Base-by-base conservation (phyloP, 2,797 vertebrate species). In the Parotocinclus haroldoi region DNA sequence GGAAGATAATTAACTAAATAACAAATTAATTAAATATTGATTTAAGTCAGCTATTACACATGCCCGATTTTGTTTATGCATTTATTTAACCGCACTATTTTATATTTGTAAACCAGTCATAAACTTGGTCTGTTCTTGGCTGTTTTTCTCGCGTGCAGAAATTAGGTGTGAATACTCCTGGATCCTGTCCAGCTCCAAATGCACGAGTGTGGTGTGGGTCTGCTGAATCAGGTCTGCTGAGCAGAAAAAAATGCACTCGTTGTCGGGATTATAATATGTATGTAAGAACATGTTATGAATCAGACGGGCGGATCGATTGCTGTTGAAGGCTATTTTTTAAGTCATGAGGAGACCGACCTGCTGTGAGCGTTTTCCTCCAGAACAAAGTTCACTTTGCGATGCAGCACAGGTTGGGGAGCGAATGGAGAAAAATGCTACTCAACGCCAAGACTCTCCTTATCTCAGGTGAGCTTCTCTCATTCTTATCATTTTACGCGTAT, bases 281-380 rank as follows among this genome's bases (percentile, higher is more conserved):
- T 18, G 37, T 11, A 9, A 63, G 48, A n/a, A n/a, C 10, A 42
- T 12, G 11, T 18, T 27, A 42, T 53, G 49, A 63, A 53, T 38
- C 17, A 27, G 38, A n/a, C 19, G 54, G 60, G 19, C 37, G 37
- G 14, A 16, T 16, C 37, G 39, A 12, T 39, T 48, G 36, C 14
- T 40, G 14, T 2, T 45, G 6, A 10, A 10, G 50, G n/a, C 27
- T 14, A 46, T 52, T 45, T n/a, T 46, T 48, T 0, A 37, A 73
- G 68, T 58, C 55, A 69, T 63, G 74, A 69, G 68, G 66, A 63
- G 56, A 73, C 48, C 63, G n/a, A 49, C 66, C 39, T 66, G 58
- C 62, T 48, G 62, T 54, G 66, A 66, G 17, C 10, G 46, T 42
- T 45, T 60, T 50, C 58, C 65, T 45, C 19, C 14, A 17, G 48